A percentile compares a stretch with the other conserved stretches of the same genome.
Conservation (phyloP, 2,113 vertebrate species). For the Aptenodytes forsteri region DNA sequence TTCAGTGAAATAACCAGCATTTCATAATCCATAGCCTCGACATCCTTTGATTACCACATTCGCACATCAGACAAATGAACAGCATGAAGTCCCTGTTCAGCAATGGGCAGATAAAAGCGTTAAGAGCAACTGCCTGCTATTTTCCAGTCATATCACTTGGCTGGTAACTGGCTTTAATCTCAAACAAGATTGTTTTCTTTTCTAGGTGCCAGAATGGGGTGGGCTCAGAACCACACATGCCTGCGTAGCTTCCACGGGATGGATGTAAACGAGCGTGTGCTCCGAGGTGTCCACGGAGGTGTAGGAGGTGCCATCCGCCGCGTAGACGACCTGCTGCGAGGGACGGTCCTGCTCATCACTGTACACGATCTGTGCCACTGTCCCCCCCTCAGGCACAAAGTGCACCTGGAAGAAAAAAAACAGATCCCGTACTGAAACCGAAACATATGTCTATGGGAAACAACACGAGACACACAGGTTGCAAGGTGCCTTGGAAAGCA, state of each 20-base stretch:
- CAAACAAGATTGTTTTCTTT: background rate
- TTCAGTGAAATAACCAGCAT: background rate
- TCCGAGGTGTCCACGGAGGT: constrained; percentile 94
- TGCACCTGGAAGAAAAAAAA: constrained; percentile 81
- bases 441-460: background rate
- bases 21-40: background rate
- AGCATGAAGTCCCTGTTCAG: background rate
- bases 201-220: background rate
- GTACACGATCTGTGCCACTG: constrained; percentile 96
- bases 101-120: background rate
- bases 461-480: background rate
- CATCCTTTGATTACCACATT: constrained; percentile 3
- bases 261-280: constrained; percentile 96
- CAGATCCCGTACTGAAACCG: background rate
- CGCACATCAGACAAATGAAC: constrained; percentile 18
- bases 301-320: constrained; percentile 91
- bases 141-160: background rate
- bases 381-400: constrained; percentile 86
- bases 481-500: background rate
- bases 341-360: constrained; percentile 88
- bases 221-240: constrained; percentile 70
- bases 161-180: background rate
- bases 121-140: background rate
- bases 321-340: constrained; percentile 91
- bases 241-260: constrained; percentile 92